Evolutionary conservation across 2,797 vertebrate species (phyloP).

Genomic region (Sylvilagus floridanus): DNA sequence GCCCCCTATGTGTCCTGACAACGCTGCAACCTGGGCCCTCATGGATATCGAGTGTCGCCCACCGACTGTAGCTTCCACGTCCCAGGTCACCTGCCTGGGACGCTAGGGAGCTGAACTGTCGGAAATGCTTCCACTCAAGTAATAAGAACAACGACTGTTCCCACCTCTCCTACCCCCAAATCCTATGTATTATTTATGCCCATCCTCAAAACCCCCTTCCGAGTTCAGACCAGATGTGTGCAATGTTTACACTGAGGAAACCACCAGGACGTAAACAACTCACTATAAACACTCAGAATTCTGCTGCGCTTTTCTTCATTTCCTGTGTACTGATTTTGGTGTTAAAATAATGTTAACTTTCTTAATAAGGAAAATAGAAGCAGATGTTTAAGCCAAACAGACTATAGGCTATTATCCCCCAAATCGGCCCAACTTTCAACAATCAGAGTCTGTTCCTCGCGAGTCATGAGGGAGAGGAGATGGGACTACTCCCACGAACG

Average conservation of each 20-base stretch:
- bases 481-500: not conserved
- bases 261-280: conserved; percentile 82
- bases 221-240: conserved; percentile 79
- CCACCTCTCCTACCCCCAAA: conserved; percentile 26
- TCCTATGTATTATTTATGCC: conserved; percentile 62
- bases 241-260: conserved; percentile 83
- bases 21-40: not conserved
- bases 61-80: conserved; percentile 46
- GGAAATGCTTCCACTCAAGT: not conserved
- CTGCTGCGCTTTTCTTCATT: conserved; percentile 85
- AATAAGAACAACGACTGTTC: conserved; percentile 54
- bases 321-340: conserved; percentile 86
- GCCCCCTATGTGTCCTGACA: not conserved
- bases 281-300: conserved; percentile 81
- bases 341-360: conserved; percentile 86
- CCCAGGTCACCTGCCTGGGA: conserved; percentile 72
- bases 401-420: conserved; percentile 33
- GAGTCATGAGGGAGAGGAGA: not conserved
- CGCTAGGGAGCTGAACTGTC: conserved; percentile 56
- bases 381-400: conserved; percentile 87
- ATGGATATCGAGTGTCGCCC: conserved; percentile 4
- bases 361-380: conserved; percentile 85
- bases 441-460: conserved; percentile 57
- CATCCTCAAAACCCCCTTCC: conserved; percentile 74
- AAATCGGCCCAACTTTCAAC: conserved; percentile 51